Evolutionary conservation across 2,113 vertebrate species (phyloP).

Genomic region (Mus spicilegus): DNA sequence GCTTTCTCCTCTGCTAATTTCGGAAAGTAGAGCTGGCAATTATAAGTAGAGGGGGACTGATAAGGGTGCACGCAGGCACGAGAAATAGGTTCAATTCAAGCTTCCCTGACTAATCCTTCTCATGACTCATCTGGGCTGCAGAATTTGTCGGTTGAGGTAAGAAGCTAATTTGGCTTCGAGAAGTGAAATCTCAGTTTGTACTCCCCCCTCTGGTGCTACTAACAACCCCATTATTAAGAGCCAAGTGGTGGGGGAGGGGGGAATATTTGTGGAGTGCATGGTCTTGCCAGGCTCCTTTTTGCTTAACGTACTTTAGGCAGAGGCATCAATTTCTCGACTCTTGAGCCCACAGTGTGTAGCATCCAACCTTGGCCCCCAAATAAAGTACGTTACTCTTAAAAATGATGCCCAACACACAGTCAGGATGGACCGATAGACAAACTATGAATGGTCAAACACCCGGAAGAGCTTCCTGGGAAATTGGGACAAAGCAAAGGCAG

Average conservation of each 20-base stretch:
- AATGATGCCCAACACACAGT: background rate
- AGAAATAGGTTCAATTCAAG: constrained; percentile 74
- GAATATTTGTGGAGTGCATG: background rate
- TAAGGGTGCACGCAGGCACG: constrained; percentile 61
- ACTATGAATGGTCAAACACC: background rate
- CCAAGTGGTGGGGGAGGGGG: background rate
- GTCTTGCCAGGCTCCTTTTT: background rate
- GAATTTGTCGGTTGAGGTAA: constrained; percentile 82
- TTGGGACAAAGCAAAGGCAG: background rate
- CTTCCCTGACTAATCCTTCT: constrained; percentile 85
- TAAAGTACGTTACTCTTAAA: background rate
- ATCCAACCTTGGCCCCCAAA: background rate
- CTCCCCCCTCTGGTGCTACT: constrained; percentile 37
- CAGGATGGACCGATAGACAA: background rate
- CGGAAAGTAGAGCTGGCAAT: constrained; percentile 79
- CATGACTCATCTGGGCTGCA: constrained; percentile 80
- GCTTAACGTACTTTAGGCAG: background rate
- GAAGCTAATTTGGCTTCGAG: constrained; percentile 82
- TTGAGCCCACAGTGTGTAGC: background rate
- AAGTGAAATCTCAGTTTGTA: constrained; percentile 66
- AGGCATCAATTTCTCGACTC: background rate
- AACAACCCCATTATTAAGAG: constrained; percentile 67
- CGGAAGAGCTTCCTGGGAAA: background rate
- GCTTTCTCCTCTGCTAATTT: constrained; percentile 67
- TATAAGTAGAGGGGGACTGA: constrained; percentile 69